These are phyloP conservation scores for Condylura cristata DNA, from an alignment of 2,113 vertebrate species.

Conservation along the genomic window DNA sequence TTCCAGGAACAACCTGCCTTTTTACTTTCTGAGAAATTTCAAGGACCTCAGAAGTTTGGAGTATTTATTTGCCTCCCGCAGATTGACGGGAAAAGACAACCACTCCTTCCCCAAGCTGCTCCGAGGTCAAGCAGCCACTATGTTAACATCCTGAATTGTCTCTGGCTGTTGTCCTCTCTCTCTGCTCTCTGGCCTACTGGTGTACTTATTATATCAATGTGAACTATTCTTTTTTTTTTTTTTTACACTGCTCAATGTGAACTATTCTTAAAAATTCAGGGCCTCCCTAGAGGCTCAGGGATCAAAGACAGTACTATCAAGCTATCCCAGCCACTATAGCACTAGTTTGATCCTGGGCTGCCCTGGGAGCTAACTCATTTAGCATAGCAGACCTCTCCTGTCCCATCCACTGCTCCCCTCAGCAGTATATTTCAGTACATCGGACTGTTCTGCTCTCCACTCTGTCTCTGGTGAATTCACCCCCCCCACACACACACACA, in stretches of 20 bases:
- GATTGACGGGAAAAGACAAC: not conserved
- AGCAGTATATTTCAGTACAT: too few relatives aligned
- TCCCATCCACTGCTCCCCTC: too few relatives aligned
- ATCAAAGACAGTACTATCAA: too few relatives aligned
- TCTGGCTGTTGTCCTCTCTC: slow-evolving; percentile 4
- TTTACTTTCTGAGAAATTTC: slow-evolving; percentile 62
- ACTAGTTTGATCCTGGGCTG: too few relatives aligned
- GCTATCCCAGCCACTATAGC: too few relatives aligned
- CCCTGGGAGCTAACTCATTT: too few relatives aligned
- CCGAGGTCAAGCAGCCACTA: not conserved
- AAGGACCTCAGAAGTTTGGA: not conserved
- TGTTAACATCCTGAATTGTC: not conserved
- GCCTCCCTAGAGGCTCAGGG: too few relatives aligned
- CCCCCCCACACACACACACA: too few relatives aligned
- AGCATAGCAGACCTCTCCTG: too few relatives aligned
- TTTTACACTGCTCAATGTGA: too few relatives aligned
- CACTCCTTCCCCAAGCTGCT: not conserved
- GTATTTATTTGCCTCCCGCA: slow-evolving; percentile 1
- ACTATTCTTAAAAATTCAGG: slow-evolving; percentile 20
- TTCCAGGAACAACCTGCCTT: slow-evolving; percentile 43
- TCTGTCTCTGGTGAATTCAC: too few relatives aligned
- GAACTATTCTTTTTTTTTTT: slow-evolving; percentile 37
- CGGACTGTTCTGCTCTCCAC: too few relatives aligned
- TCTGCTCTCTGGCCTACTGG: not conserved
- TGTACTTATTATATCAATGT: not conserved